A percentile compares a stretch with the other conserved stretches of the same genome.
These are phyloP conservation scores for Acanthosoma haemorrhoidale DNA, from an alignment of 2,888 invertebrate species.

Conservation along the genomic window DNA sequence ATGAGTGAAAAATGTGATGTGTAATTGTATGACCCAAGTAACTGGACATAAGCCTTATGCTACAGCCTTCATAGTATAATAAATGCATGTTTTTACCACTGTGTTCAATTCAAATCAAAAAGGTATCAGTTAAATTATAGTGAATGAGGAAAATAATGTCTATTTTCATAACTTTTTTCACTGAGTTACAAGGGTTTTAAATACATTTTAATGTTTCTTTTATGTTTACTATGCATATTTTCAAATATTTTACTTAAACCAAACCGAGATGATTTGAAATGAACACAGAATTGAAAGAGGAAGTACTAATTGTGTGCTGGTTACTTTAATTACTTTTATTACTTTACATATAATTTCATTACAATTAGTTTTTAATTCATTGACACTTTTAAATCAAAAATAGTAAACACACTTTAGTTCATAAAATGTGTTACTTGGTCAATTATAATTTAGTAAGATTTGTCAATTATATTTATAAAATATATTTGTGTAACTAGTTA, in stretches of 20 bases:
- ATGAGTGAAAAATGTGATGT: background rate
- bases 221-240: no score
- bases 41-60: constrained; percentile 17
- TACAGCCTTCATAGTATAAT: constrained; percentile 9
- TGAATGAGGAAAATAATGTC: background rate
- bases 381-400: constrained; percentile 3
- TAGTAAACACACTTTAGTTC: background rate
- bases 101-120: constrained; percentile 18
- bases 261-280: background rate
- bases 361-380: no score
- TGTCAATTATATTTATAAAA: constrained; percentile 7
- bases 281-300: background rate
- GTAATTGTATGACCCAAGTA: background rate
- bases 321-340: background rate
- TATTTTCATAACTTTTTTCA: background rate
- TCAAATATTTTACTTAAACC: background rate
- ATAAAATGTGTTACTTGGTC: constrained; percentile 15
- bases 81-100: background rate
- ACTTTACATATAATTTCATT: no score
- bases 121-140: no score
- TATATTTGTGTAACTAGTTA: background rate
- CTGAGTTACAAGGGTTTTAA: background rate
- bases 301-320: background rate
- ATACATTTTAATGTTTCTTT: background rate
- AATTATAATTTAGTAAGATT: constrained; percentile 17